A percentile compares a stretch with the other conserved stretches of the same genome.
Conservation (phyloP, 1,140 invertebrate species). For the Diabrotica virgifera region DNA sequence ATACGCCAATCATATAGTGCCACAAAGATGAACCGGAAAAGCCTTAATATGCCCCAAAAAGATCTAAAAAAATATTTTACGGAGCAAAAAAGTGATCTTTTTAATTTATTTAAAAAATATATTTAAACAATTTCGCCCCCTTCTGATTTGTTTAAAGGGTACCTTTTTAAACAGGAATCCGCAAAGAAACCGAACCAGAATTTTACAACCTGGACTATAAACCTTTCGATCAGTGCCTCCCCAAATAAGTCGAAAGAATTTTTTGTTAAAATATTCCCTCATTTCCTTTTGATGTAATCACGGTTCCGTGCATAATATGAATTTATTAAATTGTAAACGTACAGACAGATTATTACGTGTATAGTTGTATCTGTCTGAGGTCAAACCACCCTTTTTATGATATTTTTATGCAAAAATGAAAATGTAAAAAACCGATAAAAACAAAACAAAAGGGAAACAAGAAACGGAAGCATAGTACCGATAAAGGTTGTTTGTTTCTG, state of each 20-base stretch:
- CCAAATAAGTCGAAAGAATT: background rate
- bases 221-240: background rate
- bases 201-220: too few relatives aligned
- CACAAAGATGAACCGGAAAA: too few relatives aligned
- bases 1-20: too few relatives aligned
- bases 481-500: background rate
- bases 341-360: background rate
- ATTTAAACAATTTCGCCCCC: too few relatives aligned
- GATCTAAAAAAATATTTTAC: too few relatives aligned
- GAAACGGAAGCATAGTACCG: background rate
- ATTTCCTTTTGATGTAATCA: constrained; percentile 2
- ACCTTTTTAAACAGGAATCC: too few relatives aligned
- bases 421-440: background rate
- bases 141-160: too few relatives aligned
- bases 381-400: constrained; percentile 1
- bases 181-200: too few relatives aligned
- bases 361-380: background rate
- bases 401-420: background rate
- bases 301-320: background rate
- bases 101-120: too few relatives aligned
- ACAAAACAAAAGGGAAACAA: background rate
- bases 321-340: background rate
- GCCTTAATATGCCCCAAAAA: too few relatives aligned
- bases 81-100: too few relatives aligned
- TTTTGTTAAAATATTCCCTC: background rate